Base-by-base conservation (phyloP, 1,140 invertebrate genomes). In the Euglossa dilemma region DNA sequence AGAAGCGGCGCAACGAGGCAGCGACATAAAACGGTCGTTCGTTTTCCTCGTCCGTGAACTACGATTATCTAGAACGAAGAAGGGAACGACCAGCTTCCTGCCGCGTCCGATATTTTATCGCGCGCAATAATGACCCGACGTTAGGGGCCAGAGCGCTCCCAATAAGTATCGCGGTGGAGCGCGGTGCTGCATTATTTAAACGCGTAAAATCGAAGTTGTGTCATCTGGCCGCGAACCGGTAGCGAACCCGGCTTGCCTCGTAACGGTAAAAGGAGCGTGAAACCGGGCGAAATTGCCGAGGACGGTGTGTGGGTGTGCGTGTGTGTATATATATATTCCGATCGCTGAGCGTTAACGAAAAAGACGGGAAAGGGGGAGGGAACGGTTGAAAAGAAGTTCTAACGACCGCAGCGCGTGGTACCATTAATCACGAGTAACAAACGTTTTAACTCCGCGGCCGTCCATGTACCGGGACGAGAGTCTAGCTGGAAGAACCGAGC, bases 401-500 rank as follows among this genome's bases (percentile, higher is more conserved):
- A 87, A 87, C 85, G 86, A 87, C 54, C 80, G 61, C 56, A 74
- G 63, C 81, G 67, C 63, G 75, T 76, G 72, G 28, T 52, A 18
- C 71, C 75, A 87, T 87, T 87, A 87, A 87, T 87, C 86, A 87
- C 80, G 45, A 76, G 56, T 63, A 86, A 86, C 86, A 87, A 87
- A 84, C 80, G 80, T 86, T 87, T 87, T 72, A 87, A 87, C 86
- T 84, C 79, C 73, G 67, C 73, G 67, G 71, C 59, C 72, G 84
- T 83, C 69, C 69, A 25, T 73, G 50, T 54, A 67, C 59, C 64
- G 64, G 81, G 75, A 78, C 70, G 43, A 57, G 79, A 76, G 63
- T 61, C 52, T 47, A 47, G 71, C 36, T 2, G 66, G 75, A 76
- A 76, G 71, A 86, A 79, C 43, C 43, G 11, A 16, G 56, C 52